Evolutionary conservation across 2,113 vertebrate genomes (phyloP).

Genomic region (Vidua macroura): DNA sequence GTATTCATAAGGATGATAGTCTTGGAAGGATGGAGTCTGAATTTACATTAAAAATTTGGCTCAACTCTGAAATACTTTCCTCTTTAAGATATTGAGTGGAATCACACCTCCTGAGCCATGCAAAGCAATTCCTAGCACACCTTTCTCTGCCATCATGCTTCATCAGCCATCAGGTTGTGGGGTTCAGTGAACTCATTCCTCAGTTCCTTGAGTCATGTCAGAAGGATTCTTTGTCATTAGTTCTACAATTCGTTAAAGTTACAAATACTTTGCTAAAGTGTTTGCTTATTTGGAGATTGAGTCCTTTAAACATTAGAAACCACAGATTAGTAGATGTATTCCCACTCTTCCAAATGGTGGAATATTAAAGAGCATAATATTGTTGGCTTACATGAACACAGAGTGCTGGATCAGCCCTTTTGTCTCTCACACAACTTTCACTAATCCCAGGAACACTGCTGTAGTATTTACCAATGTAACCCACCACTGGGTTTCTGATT

Average conservation of each 20-base stretch:
- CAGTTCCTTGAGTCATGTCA: not conserved
- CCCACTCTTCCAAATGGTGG: not conserved
- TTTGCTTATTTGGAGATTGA: not conserved
- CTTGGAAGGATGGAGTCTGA: not conserved
- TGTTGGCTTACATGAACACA: rapidly evolving
- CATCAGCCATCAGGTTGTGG: not conserved
- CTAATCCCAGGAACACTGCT: not conserved
- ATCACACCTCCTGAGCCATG: not conserved
- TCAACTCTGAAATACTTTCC: not conserved
- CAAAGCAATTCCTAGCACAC: not conserved
- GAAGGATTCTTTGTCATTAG: not conserved
- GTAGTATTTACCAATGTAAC: not conserved
- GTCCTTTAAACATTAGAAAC: not conserved
- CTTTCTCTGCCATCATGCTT: not conserved
- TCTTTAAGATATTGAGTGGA: not conserved
- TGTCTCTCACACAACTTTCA: not conserved
- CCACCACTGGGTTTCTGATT: not conserved
- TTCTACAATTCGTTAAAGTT: not conserved
- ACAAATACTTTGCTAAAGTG: not conserved
- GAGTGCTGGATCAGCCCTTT: not conserved
- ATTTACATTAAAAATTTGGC: not conserved
- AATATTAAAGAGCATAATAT: not conserved
- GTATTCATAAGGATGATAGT: not conserved
- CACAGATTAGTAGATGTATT: not conserved
- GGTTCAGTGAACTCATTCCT: not conserved